phyloP scores from a whole-genome alignment of 2,797 vertebrate genomes.

The Spatula versicolor region DNA sequence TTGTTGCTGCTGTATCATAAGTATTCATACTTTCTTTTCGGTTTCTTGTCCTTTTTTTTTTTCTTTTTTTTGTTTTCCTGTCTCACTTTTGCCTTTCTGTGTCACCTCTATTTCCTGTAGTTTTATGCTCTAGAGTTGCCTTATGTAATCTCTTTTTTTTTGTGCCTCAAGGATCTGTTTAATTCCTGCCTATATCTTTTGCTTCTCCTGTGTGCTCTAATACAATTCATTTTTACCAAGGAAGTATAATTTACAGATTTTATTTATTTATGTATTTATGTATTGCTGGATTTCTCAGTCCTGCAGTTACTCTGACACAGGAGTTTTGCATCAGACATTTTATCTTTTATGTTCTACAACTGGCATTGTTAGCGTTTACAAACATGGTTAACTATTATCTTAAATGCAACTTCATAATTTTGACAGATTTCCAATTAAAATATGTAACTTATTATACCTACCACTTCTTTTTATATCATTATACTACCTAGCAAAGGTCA shows the following conservation, averaged over 20 bases:
- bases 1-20: background rate
- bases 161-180: background rate
- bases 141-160: background rate
- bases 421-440: background rate
- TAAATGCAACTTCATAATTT: background rate
- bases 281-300: background rate
- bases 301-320: background rate
- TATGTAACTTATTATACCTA: background rate
- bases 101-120: background rate
- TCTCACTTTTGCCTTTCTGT: background rate
- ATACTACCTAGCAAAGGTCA: background rate
- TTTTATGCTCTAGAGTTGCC: background rate
- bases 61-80: background rate
- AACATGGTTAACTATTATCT: background rate
- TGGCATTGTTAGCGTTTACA: background rate
- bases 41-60: background rate
- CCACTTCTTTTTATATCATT: background rate
- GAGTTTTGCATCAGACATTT: background rate
- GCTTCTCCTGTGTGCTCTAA: background rate
- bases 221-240: background rate
- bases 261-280: background rate
- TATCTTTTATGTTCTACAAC: background rate
- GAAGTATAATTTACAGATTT: background rate
- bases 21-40: background rate
- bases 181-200: background rate